These are phyloP conservation scores for Neodiprion fabricii DNA, from an alignment of 1,140 invertebrate genomes.

Conservation along the genomic window DNA sequence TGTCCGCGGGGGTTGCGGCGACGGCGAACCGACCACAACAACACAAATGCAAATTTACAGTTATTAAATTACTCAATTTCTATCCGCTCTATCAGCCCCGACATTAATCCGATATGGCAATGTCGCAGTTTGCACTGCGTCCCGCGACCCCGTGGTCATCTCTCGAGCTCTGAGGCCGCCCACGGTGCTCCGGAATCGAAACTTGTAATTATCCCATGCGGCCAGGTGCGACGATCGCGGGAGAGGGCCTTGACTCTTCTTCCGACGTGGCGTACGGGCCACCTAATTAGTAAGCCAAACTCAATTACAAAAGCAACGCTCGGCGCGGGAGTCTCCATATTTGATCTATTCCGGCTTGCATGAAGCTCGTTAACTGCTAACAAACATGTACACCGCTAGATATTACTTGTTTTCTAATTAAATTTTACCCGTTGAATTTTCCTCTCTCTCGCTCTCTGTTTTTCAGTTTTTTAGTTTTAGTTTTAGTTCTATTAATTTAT, in stretches of 20 bases:
- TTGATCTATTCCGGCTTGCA: slow-evolving; percentile 2
- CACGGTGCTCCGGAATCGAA: background rate
- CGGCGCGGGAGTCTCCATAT: background rate
- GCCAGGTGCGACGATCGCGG: background rate
- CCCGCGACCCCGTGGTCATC: background rate
- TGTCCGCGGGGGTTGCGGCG: slow-evolving; percentile 51
- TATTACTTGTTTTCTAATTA: slow-evolving; percentile 2
- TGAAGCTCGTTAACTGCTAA: background rate
- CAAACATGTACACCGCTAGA: background rate
- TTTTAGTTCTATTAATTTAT: too few species aligned
- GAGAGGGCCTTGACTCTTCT: background rate
- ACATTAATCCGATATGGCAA: slow-evolving; percentile 44
- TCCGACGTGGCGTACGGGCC: background rate
- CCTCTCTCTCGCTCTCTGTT: too few species aligned
- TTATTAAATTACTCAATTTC: slow-evolving; percentile 60
- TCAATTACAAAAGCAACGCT: slow-evolving; percentile 5
- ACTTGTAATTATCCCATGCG: slow-evolving; percentile 5
- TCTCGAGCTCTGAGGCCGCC: background rate
- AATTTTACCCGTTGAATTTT: background rate
- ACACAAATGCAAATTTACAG: slow-evolving; percentile 60
- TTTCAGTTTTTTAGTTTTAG: too few species aligned
- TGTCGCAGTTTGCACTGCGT: background rate
- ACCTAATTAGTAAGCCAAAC: slow-evolving; percentile 5
- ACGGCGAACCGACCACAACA: slow-evolving; percentile 47
- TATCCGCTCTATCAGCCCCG: slow-evolving; percentile 45